Evolutionary conservation across 2,888 invertebrate species (phyloP), one percentile per base, ranked within the genome.

Genomic region (Tinea semifulvella): DNA sequence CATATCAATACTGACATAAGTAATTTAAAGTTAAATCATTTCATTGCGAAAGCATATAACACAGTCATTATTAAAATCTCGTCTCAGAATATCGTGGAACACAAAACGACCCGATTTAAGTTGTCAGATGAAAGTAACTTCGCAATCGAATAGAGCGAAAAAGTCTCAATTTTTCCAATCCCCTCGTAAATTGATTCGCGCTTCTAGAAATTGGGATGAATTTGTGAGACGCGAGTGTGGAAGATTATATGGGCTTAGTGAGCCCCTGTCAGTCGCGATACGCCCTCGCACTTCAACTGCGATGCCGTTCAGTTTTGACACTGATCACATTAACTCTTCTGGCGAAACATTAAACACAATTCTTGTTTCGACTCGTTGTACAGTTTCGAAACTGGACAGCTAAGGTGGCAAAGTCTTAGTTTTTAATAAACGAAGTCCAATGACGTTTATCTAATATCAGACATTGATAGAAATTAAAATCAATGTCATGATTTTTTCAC

Each of bases 71-170:
- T 13, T 31, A 31, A 13, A 31, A 31, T 11, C 31, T 14, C 31
- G 2, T 14, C 7, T 27, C 27, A 3, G n/a, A 38, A 6, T 17
- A 38, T 17, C 13, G 38, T 10, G 14, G 8, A 38, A 38, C 38
- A 38, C 38, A 38, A n/a, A 38, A 38, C 19, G 18, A 16, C 3
- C 36, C 19, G 22, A 40, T 40, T 22, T 3, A 40, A 22, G 40
- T 22, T 40, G 40, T 22, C 40, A 40, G 40, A 40, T 40, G 22
- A 31, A 14, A 14, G 31, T 31, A 13, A 31, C 31, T 13, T 31
- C 18, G 36, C 8, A 36, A 36, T 18, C 36, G 36, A 18, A 36
- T 36, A 18, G n/a, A 11, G 31, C 31, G 7, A 31, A 31, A 13
- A 31, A 31, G 31, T 31, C 31, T 38, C 19, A 38, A 38, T 38